Conservation (phyloP, 2,113 vertebrate species). For the Carassius gibelio region DNA sequence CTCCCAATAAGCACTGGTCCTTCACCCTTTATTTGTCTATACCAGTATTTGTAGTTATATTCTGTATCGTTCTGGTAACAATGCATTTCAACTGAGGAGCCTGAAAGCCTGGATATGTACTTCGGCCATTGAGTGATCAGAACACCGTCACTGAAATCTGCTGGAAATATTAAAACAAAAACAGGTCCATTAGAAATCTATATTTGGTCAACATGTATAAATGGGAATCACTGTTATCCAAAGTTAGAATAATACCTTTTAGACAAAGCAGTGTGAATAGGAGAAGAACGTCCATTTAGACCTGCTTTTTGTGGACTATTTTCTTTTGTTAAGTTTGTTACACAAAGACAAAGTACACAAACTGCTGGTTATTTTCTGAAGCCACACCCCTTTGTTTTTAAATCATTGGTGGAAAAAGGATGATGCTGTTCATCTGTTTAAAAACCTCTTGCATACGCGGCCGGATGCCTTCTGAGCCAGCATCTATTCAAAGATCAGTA, state of each 20-base stretch:
- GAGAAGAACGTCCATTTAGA: neutral
- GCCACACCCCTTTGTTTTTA: conserved; percentile 4
- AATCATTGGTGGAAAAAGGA: neutral
- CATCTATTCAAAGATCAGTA: neutral
- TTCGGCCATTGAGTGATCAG: conserved; percentile 56
- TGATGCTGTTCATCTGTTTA: neutral
- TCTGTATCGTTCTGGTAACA: conserved; percentile 57
- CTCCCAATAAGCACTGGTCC: conserved; percentile 35
- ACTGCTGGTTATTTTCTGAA: neutral
- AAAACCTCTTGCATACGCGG: neutral
- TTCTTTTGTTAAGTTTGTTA: neutral
- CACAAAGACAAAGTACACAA: neutral
- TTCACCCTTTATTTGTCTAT: conserved; percentile 45
- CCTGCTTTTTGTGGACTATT: neutral
- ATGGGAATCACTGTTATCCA: neutral
- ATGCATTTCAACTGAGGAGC: conserved; percentile 37
- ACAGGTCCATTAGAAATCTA: neutral
- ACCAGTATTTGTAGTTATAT: conserved; percentile 56
- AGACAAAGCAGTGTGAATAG: neutral
- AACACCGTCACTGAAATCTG: neutral
- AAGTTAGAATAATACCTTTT: neutral
- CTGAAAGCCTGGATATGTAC: conserved; percentile 16
- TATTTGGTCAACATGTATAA: neutral
- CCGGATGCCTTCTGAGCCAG: neutral
- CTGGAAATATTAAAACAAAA: neutral